Evolutionary conservation across 2,888 invertebrate species (phyloP).

Genomic region (Drosophila prolongata): DNA sequence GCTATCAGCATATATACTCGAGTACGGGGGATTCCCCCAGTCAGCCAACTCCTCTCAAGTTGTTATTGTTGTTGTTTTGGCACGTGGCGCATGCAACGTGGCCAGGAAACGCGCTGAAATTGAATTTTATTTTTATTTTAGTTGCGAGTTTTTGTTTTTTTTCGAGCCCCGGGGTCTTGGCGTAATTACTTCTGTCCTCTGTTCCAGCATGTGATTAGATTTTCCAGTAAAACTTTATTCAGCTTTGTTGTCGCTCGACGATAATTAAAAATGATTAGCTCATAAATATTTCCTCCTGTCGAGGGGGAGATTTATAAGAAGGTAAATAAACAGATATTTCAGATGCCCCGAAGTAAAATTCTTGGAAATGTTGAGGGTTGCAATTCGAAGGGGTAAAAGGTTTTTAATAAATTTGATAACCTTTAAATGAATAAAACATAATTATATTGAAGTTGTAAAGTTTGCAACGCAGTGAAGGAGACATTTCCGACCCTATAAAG

Average conservation of each 20-base stretch:
- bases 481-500: no score
- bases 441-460: no score
- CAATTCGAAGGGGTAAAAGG: slow-evolving; percentile 2
- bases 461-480: no score
- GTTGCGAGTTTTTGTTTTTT: slow-evolving; percentile 45
- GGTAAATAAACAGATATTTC: slow-evolving; percentile 10
- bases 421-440: no score
- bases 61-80: slow-evolving; percentile 62
- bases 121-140: slow-evolving; percentile 73
- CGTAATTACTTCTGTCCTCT: slow-evolving; percentile 62
- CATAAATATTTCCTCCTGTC: slow-evolving; percentile 61
- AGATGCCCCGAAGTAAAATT: slow-evolving; percentile 14
- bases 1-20: slow-evolving; percentile 45
- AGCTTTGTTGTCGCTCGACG: slow-evolving; percentile 51
- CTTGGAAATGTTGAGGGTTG: neutral
- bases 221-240: slow-evolving; percentile 40
- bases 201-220: slow-evolving; percentile 57
- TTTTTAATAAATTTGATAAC: neutral
- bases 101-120: slow-evolving; percentile 56
- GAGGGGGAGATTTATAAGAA: slow-evolving; percentile 36
- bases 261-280: slow-evolving; percentile 73
- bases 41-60: slow-evolving; percentile 23
- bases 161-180: slow-evolving; percentile 12
- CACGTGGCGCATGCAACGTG: slow-evolving; percentile 71
- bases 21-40: slow-evolving; percentile 26